Conservation (phyloP, 1,140 invertebrate species). For the Papilio aristodemus region DNA sequence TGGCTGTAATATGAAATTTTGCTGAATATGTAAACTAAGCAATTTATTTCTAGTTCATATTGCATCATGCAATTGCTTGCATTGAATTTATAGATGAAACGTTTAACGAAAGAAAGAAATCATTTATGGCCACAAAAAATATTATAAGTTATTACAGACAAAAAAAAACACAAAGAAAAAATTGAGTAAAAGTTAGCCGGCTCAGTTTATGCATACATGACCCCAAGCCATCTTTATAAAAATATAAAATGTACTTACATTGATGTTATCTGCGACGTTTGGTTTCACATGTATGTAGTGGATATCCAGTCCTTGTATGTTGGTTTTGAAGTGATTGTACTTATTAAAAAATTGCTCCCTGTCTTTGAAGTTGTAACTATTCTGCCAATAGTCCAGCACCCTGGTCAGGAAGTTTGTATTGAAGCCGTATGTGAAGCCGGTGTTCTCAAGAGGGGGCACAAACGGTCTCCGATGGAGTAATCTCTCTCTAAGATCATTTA, state of each 20-base stretch:
- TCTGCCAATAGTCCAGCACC: slow-evolving; percentile 87
- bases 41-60: too few species aligned
- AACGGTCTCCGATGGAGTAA: slow-evolving; percentile 82
- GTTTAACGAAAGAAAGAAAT: too few species aligned
- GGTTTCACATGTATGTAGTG: slow-evolving; percentile 74
- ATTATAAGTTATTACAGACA: too few species aligned
- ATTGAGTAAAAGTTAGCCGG: too few species aligned
- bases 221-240: neutral
- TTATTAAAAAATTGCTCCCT: slow-evolving; percentile 86
- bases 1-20: too few species aligned
- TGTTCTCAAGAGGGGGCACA: slow-evolving; percentile 83
- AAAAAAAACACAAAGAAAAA: too few species aligned
- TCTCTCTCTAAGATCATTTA: slow-evolving; percentile 84
- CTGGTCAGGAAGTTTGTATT: slow-evolving; percentile 82
- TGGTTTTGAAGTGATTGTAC: slow-evolving; percentile 86
- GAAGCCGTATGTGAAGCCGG: slow-evolving; percentile 81
- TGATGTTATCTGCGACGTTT: slow-evolving; percentile 42
- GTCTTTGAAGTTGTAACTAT: slow-evolving; percentile 86
- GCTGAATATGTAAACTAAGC: too few species aligned
- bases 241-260: slow-evolving; percentile 55
- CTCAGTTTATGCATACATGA: too few species aligned
- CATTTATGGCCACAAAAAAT: too few species aligned
- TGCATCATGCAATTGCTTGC: too few species aligned
- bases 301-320: slow-evolving; percentile 83
- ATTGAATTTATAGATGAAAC: too few species aligned